phyloP scores from a whole-genome alignment of 2,797 vertebrate genomes.

The Phoebastria nigripes region DNA sequence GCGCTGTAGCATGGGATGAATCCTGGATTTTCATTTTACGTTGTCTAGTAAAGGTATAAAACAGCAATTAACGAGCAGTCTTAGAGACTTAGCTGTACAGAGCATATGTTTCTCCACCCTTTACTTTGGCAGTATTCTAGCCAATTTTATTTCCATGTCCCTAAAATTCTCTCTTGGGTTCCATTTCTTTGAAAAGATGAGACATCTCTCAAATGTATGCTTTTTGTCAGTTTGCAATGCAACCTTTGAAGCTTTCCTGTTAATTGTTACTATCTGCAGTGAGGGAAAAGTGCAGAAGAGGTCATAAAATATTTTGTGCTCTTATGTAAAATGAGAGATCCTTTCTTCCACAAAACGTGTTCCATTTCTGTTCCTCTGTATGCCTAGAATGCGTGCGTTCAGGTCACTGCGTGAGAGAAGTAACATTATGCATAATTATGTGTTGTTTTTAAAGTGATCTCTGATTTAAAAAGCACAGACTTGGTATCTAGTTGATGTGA shows the following conservation, averaged over 20 bases:
- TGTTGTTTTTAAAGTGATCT: background rate
- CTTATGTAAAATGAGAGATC: background rate
- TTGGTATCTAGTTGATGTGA: background rate
- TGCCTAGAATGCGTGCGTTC: background rate
- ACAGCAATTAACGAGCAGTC: background rate
- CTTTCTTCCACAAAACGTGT: background rate
- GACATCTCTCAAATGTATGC: background rate
- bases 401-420: background rate
- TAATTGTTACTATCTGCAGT: background rate
- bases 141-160: background rate
- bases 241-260: background rate
- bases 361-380: background rate
- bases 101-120: background rate
- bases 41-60: background rate
- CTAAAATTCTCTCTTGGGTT: background rate
- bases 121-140: background rate
- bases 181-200: background rate
- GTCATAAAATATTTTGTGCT: background rate
- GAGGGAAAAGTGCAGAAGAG: background rate
- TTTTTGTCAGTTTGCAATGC: background rate
- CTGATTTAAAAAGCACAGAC: background rate
- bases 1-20: accelerated
- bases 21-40: background rate
- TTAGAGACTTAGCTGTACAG: background rate
- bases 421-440: background rate